phyloP scores from a whole-genome alignment of 2,113 vertebrate genomes.

The Mola mola region DNA sequence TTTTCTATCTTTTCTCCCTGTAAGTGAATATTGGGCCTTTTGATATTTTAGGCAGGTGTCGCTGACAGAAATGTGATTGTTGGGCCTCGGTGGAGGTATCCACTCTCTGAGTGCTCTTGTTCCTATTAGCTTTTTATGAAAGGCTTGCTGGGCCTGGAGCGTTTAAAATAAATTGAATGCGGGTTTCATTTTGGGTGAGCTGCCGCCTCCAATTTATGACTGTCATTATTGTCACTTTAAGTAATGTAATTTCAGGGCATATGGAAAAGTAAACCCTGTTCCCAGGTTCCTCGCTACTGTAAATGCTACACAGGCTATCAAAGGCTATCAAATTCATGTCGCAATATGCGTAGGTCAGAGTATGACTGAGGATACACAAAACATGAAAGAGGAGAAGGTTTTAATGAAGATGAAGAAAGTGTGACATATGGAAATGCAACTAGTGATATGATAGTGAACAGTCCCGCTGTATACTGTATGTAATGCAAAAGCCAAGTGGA shows the following conservation, averaged over 20 bases:
- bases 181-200: constrained; percentile 42
- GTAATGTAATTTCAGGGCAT: constrained; percentile 66
- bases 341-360: constrained; percentile 44
- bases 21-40: too few relatives aligned
- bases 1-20: too few relatives aligned
- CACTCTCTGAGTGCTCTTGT: too few relatives aligned
- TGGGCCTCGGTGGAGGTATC: too few relatives aligned
- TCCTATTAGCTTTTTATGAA: too few relatives aligned
- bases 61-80: too few relatives aligned
- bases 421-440: constrained; percentile 4
- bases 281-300: constrained; percentile 65
- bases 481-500: too few relatives aligned
- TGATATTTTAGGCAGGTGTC: too few relatives aligned
- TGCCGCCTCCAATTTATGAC: constrained; percentile 61
- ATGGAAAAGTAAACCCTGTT: constrained; percentile 69
- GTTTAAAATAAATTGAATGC: constrained; percentile 44
- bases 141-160: constrained; percentile 13
- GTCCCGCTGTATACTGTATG: too few relatives aligned
- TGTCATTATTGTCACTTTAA: constrained; percentile 64
- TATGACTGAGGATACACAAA: constrained; percentile 23
- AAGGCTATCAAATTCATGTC: constrained; percentile 58
- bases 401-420: constrained; percentile 25
- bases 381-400: constrained; percentile 7
- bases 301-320: constrained; percentile 65
- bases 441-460: too few relatives aligned